Base-by-base conservation (phyloP, 2,797 vertebrate genomes). In the Pygocentrus nattereri region DNA sequence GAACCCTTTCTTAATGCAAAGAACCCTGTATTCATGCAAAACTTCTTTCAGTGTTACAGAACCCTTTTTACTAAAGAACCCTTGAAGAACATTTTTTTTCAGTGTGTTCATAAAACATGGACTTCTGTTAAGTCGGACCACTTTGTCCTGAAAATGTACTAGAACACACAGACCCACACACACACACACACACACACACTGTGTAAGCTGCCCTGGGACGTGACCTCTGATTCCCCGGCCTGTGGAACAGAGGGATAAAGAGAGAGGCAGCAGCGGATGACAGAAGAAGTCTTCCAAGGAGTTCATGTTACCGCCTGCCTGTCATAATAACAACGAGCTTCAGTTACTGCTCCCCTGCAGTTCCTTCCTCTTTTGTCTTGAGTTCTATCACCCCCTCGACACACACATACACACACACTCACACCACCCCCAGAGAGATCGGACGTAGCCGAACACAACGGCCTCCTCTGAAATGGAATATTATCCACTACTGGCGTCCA, bases 331-430 rank as follows among this genome's bases (percentile, higher is more conserved):
- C 80, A 82, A 82, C 58, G 74, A 82, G 80, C 80, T 82, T 78
- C 80, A 77, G 74, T 82, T 82, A 82, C 80, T 78, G 74, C 80
- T 71, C 80, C 80, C 80, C 80, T 73, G 68, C 80, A 72, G 80
- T 72, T 78, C 80, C 75, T 78, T 82, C 80, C 75, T 82, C 75
- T 82, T 82, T 82, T 82, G 80, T 82, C 80, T 82, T 82, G 80
- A 78, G 80, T 77, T 82, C 80, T 82, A 72, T 82, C 73, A 77
- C 74, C 80, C 75, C 74, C 47, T 67, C 67, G 21, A 72, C 74
- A 82, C 74, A 77, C 80, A 77, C 74, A 76, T 56, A 70, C 73
- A 70, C 64, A 76, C 50, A 69, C 76, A 71, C 67, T 59, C 78
- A 65, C 70, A 77, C 64, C 80, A 71, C 80, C 74, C 80, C 74